phyloP scores from a whole-genome alignment of 2,113 vertebrate genomes.

The Andinoacara biseriatus region DNA sequence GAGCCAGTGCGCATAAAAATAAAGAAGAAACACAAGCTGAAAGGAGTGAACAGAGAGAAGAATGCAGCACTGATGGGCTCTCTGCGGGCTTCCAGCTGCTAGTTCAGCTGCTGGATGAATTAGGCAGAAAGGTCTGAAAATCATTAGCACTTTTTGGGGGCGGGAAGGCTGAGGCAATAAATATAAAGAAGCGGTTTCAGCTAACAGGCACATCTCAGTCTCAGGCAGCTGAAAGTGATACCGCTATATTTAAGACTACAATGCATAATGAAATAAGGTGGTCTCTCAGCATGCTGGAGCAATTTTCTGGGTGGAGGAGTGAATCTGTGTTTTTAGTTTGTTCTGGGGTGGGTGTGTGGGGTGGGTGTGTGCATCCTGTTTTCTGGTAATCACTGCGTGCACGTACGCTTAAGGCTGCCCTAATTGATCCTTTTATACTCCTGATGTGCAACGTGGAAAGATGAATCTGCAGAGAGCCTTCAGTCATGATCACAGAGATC shows the following conservation, averaged over 20 bases:
- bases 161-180: neutral
- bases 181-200: slow-evolving; percentile 36
- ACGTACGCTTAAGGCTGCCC: neutral
- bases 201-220: slow-evolving; percentile 21
- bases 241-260: slow-evolving; percentile 37
- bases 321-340: neutral
- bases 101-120: slow-evolving; percentile 47
- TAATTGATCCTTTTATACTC: neutral
- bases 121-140: slow-evolving; percentile 48
- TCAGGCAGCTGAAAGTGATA: slow-evolving; percentile 20
- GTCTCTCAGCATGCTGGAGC: slow-evolving; percentile 1
- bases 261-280: slow-evolving; percentile 7
- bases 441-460: neutral
- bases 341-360: neutral
- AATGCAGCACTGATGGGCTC: slow-evolving; percentile 17
- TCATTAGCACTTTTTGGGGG: slow-evolving; percentile 36
- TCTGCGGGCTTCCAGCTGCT: slow-evolving; percentile 41
- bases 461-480: neutral
- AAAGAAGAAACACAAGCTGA: neutral
- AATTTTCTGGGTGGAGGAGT: slow-evolving; percentile 3
- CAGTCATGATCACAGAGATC: neutral
- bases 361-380: neutral
- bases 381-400: neutral
- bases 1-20: neutral
- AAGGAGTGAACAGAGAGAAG: neutral